phyloP scores from a whole-genome alignment of 2,113 vertebrate genomes.

The Dasyprocta punctata region DNA sequence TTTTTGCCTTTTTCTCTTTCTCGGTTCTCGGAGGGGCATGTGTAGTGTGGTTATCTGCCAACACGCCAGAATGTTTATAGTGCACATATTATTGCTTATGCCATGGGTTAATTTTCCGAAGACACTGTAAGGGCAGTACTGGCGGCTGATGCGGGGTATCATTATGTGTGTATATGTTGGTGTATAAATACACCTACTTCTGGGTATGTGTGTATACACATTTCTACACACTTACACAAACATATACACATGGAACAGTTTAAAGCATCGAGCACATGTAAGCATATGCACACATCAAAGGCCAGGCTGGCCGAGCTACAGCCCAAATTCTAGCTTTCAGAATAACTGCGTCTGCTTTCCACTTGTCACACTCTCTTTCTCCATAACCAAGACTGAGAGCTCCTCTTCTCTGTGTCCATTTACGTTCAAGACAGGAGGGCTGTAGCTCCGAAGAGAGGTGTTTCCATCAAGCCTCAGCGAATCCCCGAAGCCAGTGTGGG shows the following conservation, averaged over 20 bases:
- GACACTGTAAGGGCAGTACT: slow-evolving; percentile 55
- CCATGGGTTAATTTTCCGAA: slow-evolving; percentile 67
- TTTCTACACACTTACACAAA: not conserved
- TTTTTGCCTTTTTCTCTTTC: slow-evolving; percentile 63
- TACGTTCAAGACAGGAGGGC: not conserved
- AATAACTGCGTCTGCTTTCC: slow-evolving; percentile 3
- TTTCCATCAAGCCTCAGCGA: not conserved
- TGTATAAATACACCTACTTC: slow-evolving; percentile 60
- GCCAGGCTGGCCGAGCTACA: not conserved
- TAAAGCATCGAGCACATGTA: slow-evolving; percentile 64
- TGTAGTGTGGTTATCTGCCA: slow-evolving; percentile 62
- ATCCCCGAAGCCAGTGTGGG: not conserved
- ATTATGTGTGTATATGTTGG: slow-evolving; percentile 48
- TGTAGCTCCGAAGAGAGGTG: not conserved
- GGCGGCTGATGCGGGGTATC: slow-evolving; percentile 60
- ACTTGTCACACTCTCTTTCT: slow-evolving; percentile 33
- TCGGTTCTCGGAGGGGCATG: slow-evolving; percentile 56
- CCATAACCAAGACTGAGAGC: not conserved
- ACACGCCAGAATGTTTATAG: slow-evolving; percentile 59
- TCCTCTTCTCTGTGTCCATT: not conserved
- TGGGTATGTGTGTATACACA: slow-evolving; percentile 44
- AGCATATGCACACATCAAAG: slow-evolving; percentile 68
- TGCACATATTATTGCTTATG: slow-evolving; percentile 65
- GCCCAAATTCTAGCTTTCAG: slow-evolving; percentile 31
- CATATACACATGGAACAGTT: slow-evolving; percentile 72